Percentiles rank a stretch among this genome's conserved stretches.
These are phyloP conservation scores for Diabrotica balteata DNA, from an alignment of 2,888 invertebrate species.

Conservation along the genomic window DNA sequence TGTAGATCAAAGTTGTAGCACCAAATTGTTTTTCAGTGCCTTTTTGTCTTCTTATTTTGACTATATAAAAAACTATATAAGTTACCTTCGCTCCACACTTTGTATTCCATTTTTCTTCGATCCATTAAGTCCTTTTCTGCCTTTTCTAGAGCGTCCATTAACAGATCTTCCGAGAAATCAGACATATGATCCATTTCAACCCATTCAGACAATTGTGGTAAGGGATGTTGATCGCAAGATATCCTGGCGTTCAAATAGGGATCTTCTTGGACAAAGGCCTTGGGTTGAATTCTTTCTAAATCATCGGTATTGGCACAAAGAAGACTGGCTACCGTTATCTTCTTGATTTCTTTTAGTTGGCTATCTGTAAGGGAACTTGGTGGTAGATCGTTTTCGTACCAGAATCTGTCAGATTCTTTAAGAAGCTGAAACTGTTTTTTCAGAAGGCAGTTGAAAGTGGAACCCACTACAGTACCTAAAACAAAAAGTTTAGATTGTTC, in stretches of 20 bases:
- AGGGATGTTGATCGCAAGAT: slow-evolving; percentile 75
- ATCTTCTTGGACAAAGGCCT: slow-evolving; percentile 84
- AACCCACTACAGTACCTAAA: slow-evolving; percentile 83
- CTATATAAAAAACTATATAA: slow-evolving; percentile 34
- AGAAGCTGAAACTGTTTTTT: slow-evolving; percentile 83
- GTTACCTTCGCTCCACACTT: slow-evolving; percentile 78
- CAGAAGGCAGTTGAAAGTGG: slow-evolving; percentile 87
- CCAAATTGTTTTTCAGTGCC: too few species aligned
- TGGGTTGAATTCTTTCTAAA: slow-evolving; percentile 79
- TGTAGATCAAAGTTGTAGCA: too few species aligned
- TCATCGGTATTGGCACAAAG: slow-evolving; percentile 79
- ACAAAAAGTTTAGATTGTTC: slow-evolving; percentile 67
- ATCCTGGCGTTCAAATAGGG: slow-evolving; percentile 81
- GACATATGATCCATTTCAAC: slow-evolving; percentile 70
- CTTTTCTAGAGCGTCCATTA: slow-evolving; percentile 78
- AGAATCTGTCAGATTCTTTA: slow-evolving; percentile 89
- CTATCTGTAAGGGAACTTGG: slow-evolving; percentile 81
- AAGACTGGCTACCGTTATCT: slow-evolving; percentile 79
- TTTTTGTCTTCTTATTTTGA: too few species aligned
- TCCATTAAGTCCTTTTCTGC: slow-evolving; percentile 80
- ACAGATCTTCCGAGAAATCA: slow-evolving; percentile 74
- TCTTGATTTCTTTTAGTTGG: slow-evolving; percentile 82
- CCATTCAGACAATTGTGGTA: slow-evolving; percentile 76
- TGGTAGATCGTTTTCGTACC: slow-evolving; percentile 94
- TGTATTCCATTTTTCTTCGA: slow-evolving; percentile 80